A percentile compares a stretch with the other conserved stretches of the same genome.
Evolutionary conservation across 2,113 vertebrate genomes (phyloP).

Genomic region (Serilophus lunatus): DNA sequence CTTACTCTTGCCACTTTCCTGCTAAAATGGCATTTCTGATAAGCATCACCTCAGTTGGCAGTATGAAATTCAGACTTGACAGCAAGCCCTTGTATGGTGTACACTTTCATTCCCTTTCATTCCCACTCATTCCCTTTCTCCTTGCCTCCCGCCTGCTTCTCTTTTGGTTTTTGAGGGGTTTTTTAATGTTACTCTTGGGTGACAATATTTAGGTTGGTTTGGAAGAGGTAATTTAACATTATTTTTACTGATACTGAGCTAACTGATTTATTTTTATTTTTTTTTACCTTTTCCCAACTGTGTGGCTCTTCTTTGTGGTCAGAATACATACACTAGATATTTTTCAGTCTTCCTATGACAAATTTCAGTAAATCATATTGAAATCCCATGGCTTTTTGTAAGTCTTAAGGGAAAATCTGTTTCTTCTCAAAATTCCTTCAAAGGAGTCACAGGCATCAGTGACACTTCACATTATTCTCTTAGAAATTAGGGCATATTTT

Average conservation of each 20-base stretch:
- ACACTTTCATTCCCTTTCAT: not conserved
- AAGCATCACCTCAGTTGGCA: conserved; percentile 47
- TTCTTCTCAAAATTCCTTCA: conserved; percentile 31
- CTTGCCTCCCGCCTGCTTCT: accelerated
- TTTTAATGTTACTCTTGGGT: not conserved
- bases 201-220: not conserved
- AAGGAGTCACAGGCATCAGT: not conserved
- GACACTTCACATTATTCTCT: not conserved
- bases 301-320: not conserved
- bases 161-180: not conserved
- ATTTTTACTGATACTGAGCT: not conserved
- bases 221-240: not conserved
- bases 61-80: conserved; percentile 44
- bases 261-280: not conserved
- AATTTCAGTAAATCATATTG: conserved; percentile 4
- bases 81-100: not conserved
- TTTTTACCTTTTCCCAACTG: not conserved
- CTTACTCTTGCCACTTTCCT: conserved; percentile 47
- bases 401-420: not conserved
- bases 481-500: not conserved
- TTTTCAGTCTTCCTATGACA: not conserved
- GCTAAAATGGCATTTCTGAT: conserved; percentile 51
- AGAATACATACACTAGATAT: not conserved
- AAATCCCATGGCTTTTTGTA: not conserved
- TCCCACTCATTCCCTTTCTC: not conserved